Percentiles rank a stretch among this genome's conserved stretches.
These are phyloP conservation scores for Orchestia grillus DNA, from an alignment of 1,140 invertebrate genomes.

Conservation along the genomic window DNA sequence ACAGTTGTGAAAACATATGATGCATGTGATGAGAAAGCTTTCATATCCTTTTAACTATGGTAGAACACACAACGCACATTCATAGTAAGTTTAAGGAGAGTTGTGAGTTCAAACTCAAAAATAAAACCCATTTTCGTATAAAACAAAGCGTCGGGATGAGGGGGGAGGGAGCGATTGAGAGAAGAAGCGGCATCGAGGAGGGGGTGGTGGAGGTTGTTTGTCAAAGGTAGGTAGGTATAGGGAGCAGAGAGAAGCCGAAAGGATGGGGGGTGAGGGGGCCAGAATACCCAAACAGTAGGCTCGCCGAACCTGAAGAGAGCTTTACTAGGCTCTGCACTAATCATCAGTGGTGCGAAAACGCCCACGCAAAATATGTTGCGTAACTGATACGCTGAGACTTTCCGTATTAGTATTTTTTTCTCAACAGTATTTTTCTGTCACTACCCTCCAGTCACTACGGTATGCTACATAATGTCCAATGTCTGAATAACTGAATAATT, in stretches of 20 bases:
- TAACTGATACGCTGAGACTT: not conserved
- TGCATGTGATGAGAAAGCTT: not conserved
- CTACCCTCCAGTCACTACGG: no score
- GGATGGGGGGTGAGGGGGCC: not conserved
- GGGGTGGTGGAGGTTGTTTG: conserved; percentile 16
- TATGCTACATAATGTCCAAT: no score
- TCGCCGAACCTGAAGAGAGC: not conserved
- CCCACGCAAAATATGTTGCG: not conserved
- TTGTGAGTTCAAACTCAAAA: not conserved
- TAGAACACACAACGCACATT: not conserved
- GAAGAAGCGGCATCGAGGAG: not conserved
- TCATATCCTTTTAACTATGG: not conserved
- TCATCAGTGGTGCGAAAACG: not conserved
- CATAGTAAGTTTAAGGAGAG: not conserved
- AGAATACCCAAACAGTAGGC: conserved; percentile 53
- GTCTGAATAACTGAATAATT: no score
- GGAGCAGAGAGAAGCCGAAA: not conserved
- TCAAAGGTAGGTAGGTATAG: conserved; percentile 11
- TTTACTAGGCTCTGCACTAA: not conserved
- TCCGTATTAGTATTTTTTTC: no score
- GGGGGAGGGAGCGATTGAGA: not conserved
- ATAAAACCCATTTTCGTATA: not conserved
- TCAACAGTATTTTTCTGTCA: no score
- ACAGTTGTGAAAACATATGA: not conserved
- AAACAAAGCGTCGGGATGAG: not conserved